Evolutionary conservation across 2,888 invertebrate species (phyloP).

Genomic region (Sinotaia quadrata): DNA sequence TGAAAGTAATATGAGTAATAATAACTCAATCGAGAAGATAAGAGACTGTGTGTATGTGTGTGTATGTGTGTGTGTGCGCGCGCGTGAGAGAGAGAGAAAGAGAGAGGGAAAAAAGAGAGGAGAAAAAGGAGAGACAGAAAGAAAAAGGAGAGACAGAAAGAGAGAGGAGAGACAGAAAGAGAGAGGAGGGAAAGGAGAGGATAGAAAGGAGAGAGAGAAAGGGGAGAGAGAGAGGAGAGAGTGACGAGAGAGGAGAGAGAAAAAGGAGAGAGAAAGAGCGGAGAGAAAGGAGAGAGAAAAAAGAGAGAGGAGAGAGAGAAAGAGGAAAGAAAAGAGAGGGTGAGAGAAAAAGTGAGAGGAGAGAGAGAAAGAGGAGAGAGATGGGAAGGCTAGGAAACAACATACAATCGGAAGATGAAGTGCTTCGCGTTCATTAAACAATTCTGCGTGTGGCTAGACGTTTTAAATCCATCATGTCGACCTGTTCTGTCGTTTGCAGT

Average conservation of each 20-base stretch:
- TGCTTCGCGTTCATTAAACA: no score
- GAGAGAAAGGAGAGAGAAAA: not conserved
- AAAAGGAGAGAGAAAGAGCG: not conserved
- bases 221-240: not conserved
- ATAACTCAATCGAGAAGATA: no score
- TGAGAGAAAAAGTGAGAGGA: not conserved
- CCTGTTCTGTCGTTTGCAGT: no score
- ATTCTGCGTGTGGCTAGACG: no score
- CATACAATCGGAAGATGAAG: no score
- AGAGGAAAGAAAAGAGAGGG: not conserved
- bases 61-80: no score
- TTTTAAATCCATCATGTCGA: no score
- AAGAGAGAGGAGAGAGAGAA: not conserved
- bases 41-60: no score
- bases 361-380: no score
- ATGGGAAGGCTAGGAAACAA: no score
- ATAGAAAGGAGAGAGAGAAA: not conserved
- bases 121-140: not conserved
- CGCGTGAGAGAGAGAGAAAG: no score
- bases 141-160: not conserved
- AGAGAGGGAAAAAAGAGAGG: not conserved
- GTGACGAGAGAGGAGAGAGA: not conserved
- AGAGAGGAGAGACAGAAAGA: not conserved
- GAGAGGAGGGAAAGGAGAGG: not conserved
- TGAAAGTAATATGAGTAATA: no score